Evolutionary conservation across 2,797 vertebrate genomes (phyloP).

Genomic region (Philypnodon macrostomus): DNA sequence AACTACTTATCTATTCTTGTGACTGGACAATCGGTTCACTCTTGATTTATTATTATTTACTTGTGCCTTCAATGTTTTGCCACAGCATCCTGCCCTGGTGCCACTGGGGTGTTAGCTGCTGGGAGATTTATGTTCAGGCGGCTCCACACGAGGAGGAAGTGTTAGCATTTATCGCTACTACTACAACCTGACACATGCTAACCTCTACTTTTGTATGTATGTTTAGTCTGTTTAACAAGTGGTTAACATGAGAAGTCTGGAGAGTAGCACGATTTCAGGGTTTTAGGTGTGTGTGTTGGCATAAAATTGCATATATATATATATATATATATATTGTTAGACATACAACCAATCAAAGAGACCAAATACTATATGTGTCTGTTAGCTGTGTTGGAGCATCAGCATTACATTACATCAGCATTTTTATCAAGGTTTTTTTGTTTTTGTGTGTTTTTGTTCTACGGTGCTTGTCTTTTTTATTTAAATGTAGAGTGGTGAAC

Average conservation of each 20-base stretch:
- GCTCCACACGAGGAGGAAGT: neutral
- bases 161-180: slow-evolving; percentile 10
- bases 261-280: neutral
- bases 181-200: no score
- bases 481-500: no score
- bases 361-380: no score
- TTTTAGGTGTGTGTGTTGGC: neutral
- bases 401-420: no score
- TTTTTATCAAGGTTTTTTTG: no score
- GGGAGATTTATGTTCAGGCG: slow-evolving; percentile 4
- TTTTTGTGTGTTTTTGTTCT: no score
- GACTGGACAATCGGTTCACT: neutral
- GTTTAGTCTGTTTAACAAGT: slow-evolving; percentile 5
- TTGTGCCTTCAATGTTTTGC: neutral
- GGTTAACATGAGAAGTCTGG: neutral
- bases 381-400: no score
- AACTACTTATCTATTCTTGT: neutral
- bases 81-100: neutral
- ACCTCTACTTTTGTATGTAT: slow-evolving; percentile 1
- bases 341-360: no score
- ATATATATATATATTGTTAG: no score
- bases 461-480: no score
- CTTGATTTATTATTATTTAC: slow-evolving; percentile 7
- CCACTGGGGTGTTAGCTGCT: slow-evolving; percentile 8
- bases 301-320: no score